These are phyloP conservation scores for Amazona finschi DNA, from an alignment of 2,797 vertebrate species.

Conservation along the genomic window DNA sequence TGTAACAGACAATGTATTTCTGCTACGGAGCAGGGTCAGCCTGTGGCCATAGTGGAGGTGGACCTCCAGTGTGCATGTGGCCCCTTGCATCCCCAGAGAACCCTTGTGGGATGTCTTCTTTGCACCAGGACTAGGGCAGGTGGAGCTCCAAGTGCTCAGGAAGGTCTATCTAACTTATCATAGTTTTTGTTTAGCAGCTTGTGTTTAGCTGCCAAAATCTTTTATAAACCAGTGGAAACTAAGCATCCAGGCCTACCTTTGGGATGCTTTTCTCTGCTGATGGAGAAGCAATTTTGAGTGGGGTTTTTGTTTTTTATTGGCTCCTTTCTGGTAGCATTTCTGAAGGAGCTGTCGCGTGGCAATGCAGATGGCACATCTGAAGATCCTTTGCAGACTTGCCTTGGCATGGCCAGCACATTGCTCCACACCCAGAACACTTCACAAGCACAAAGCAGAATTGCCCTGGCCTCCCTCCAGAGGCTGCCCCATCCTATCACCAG, in stretches of 20 bases:
- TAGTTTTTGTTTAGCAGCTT: background rate
- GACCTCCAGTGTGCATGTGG: background rate
- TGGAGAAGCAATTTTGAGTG: background rate
- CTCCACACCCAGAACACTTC: background rate
- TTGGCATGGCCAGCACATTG: background rate
- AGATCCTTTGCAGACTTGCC: background rate
- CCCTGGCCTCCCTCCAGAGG: background rate
- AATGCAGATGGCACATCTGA: background rate
- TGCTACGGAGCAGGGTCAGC: background rate
- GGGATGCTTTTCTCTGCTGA: background rate
- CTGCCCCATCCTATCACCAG: background rate
- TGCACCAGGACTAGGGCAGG: background rate
- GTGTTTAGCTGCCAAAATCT: background rate
- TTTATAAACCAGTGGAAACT: background rate
- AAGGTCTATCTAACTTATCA: background rate
- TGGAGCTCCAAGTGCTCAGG: background rate
- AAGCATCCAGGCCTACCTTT: background rate
- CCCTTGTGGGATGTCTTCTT: background rate
- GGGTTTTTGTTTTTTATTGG: background rate
- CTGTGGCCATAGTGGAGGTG: accelerated
- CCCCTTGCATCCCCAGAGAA: accelerated
- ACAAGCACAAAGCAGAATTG: background rate
- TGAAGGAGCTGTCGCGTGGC: background rate
- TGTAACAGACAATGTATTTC: accelerated
- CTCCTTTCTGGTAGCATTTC: background rate